Conservation (phyloP, 2,113 vertebrate genomes). For the Elachura formosa region DNA sequence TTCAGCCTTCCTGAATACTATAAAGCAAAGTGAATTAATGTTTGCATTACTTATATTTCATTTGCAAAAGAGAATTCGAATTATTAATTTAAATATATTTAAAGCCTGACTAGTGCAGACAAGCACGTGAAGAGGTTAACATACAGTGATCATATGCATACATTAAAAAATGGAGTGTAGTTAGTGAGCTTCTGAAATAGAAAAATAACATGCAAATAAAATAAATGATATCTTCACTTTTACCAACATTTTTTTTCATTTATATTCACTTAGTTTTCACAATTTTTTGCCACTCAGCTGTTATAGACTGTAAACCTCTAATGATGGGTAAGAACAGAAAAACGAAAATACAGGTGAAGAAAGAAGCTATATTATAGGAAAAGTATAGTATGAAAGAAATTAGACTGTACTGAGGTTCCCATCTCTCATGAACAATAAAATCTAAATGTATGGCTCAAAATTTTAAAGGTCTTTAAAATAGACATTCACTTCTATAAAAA, state of each 20-base stretch:
- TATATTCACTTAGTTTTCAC: background rate
- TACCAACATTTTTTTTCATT: background rate
- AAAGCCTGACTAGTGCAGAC: background rate
- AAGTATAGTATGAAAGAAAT: background rate
- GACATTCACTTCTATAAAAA: background rate
- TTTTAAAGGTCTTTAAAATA: background rate
- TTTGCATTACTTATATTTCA: constrained; percentile 14
- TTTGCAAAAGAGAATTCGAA: background rate
- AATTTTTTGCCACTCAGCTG: background rate
- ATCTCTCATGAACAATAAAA: background rate
- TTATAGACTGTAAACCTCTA: background rate
- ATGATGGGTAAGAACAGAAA: background rate
- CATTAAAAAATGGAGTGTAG: background rate
- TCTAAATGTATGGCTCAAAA: background rate
- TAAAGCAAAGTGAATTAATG: constrained; percentile 18
- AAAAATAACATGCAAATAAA: background rate
- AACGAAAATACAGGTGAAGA: background rate
- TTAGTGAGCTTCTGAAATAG: background rate
- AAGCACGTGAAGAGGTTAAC: background rate
- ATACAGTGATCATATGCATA: background rate
- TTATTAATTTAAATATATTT: background rate
- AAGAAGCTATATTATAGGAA: background rate
- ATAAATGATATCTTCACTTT: background rate
- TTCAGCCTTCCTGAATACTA: background rate
- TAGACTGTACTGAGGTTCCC: background rate